phyloP scores from a whole-genome alignment of 2,888 invertebrate genomes.

The Chrysomela aeneicollis region DNA sequence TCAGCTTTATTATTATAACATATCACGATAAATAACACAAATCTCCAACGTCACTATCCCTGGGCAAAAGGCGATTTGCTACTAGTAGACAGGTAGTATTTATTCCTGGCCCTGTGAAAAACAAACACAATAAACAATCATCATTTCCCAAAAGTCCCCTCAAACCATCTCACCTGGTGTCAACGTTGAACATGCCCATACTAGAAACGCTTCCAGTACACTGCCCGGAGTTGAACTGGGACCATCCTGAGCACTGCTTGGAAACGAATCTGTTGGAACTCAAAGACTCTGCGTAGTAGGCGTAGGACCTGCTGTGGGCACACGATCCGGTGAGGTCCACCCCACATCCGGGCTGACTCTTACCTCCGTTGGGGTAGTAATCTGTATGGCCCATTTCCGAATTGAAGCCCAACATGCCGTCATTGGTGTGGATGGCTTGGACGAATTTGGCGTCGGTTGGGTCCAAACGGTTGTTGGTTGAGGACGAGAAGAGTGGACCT shows the following conservation, averaged over 20 bases:
- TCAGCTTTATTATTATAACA: too few relatives aligned
- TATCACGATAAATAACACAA: neutral
- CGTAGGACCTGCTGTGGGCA: slow-evolving; percentile 59
- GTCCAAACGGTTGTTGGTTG: slow-evolving; percentile 51
- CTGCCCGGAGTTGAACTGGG: slow-evolving; percentile 15
- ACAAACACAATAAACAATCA: neutral
- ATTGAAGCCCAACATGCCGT: slow-evolving; percentile 36
- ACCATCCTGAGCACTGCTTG: slow-evolving; percentile 26
- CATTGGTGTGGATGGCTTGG: slow-evolving; percentile 54
- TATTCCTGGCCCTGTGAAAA: slow-evolving; percentile 62
- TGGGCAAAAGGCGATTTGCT: slow-evolving; percentile 10
- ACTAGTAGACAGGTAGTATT: slow-evolving; percentile 68
- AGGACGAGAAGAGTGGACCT: slow-evolving; percentile 47
- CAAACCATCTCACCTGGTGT: slow-evolving; percentile 29
- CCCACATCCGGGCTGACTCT: slow-evolving; percentile 53
- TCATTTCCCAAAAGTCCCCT: too few relatives aligned
- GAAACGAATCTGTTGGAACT: slow-evolving; percentile 29
- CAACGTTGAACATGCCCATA: slow-evolving; percentile 39
- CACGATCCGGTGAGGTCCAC: slow-evolving; percentile 53
- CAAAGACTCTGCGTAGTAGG: slow-evolving; percentile 61
- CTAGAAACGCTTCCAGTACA: slow-evolving; percentile 31
- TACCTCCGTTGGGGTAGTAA: slow-evolving; percentile 55
- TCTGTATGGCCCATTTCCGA: slow-evolving; percentile 52
- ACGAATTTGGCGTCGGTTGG: slow-evolving; percentile 53
- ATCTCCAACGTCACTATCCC: neutral